A percentile compares a stretch with the other conserved stretches of the same genome.
Evolutionary conservation across 2,113 vertebrate species (phyloP).

Genomic region (Sceloporus undulatus): DNA sequence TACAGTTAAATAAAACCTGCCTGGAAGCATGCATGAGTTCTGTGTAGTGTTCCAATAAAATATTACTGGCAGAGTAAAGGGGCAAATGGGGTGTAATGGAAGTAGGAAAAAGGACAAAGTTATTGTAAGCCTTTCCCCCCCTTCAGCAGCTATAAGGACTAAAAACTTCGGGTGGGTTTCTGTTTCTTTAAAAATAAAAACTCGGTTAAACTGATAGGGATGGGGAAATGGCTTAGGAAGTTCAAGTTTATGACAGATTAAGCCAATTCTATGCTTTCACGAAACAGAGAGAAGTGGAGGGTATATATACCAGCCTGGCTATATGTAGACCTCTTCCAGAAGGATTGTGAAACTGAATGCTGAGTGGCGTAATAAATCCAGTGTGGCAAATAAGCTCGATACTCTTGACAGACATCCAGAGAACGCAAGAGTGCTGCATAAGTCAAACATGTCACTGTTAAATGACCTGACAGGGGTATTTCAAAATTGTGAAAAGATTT

Average conservation of each 20-base stretch:
- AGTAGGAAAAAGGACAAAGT: not conserved
- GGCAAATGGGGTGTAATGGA: not conserved
- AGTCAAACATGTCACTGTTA: conserved; percentile 18
- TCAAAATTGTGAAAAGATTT: conserved; percentile 22
- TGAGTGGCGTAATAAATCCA: conserved; percentile 19
- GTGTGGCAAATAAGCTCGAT: conserved; percentile 7
- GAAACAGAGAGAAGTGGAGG: not conserved
- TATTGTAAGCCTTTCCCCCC: not conserved
- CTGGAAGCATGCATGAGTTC: too few species aligned
- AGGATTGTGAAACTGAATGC: not conserved
- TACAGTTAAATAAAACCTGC: too few species aligned
- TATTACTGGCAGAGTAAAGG: not conserved
- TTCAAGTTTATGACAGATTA: not conserved
- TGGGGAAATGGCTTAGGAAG: too few species aligned
- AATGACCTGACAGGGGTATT: conserved; percentile 18
- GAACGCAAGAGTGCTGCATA: not conserved
- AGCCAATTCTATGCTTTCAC: not conserved
- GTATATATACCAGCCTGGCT: not conserved
- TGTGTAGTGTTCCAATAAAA: not conserved
- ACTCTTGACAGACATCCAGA: not conserved
- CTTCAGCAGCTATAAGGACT: not conserved
- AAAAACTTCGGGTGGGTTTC: not conserved
- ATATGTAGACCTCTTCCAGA: not conserved
- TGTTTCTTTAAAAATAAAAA: not conserved
- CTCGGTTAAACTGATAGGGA: too few species aligned